Evolutionary conservation across 2,797 vertebrate genomes (phyloP).

Genomic region (Neosalanx taihuensis): DNA sequence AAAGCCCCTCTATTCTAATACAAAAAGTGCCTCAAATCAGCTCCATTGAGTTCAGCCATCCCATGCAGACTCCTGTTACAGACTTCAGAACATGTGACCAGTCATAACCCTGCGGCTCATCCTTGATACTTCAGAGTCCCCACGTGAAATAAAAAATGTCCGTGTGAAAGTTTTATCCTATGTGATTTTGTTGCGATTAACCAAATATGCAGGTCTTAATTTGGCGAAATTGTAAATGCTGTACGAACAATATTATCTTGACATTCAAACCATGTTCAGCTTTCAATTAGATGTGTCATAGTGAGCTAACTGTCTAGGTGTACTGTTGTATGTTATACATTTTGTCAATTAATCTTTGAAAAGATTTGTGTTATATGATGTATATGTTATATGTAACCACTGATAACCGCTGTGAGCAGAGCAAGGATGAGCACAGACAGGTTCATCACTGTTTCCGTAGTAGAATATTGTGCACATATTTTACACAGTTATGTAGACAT

Average conservation of each 20-base stretch:
- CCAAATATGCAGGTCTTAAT: too few species aligned
- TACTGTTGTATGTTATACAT: neutral
- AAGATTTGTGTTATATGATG: neutral
- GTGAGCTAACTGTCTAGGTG: too few species aligned
- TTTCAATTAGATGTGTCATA: too few species aligned
- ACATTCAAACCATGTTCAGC: too few species aligned
- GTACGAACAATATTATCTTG: too few species aligned
- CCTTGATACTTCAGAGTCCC: constrained; percentile 47
- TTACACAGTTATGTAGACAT: constrained; percentile 58
- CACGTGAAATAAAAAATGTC: constrained; percentile 1
- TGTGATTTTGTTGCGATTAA: neutral
- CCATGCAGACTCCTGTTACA: constrained; percentile 95
- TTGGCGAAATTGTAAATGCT: too few species aligned
- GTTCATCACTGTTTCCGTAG: constrained; percentile 76
- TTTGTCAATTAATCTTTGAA: neutral
- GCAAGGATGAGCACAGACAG: constrained; percentile 64
- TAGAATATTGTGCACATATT: constrained; percentile 58
- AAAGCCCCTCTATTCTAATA: too few species aligned
- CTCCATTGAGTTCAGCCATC: constrained; percentile 68
- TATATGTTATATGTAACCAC: neutral
- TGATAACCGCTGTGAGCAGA: constrained; percentile 18
- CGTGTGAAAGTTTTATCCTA: neutral
- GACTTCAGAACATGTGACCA: constrained; percentile 77
- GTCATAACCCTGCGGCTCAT: constrained; percentile 87
- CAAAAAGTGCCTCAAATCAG: neutral